Evolutionary conservation across 2,113 vertebrate species (phyloP).

Genomic region (Erpornis zantholeuca): DNA sequence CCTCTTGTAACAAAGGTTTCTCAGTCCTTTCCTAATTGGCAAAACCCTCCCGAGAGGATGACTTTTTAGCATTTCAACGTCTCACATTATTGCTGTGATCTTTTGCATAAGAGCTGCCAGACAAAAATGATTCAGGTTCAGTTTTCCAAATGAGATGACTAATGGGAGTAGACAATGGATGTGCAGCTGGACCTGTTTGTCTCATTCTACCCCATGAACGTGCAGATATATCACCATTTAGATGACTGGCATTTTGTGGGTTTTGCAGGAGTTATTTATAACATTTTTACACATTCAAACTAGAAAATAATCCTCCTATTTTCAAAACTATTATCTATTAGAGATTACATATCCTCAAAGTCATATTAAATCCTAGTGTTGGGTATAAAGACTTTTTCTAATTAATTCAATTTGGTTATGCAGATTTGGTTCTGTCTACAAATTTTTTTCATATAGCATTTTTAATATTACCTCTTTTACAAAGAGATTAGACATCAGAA

Average conservation of each 20-base stretch:
- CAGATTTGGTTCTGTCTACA: conserved; percentile 57
- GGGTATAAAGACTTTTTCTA: conserved; percentile 56
- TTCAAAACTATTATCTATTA: conserved; percentile 62
- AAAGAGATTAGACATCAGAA: conserved; percentile 26
- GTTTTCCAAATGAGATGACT: conserved; percentile 57
- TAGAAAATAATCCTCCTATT: conserved; percentile 61
- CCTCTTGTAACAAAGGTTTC: conserved; percentile 23
- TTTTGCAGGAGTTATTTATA: conserved; percentile 47
- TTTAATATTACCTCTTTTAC: background rate
- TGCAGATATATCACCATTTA: conserved; percentile 23
- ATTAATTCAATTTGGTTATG: conserved; percentile 74
- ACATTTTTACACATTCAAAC: conserved; percentile 51
- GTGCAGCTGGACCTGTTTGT: conserved; percentile 15
- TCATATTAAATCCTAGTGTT: conserved; percentile 52
- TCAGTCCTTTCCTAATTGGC: conserved; percentile 60
- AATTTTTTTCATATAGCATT: conserved; percentile 9
- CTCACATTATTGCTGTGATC: conserved; percentile 53
- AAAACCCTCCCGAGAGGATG: conserved; percentile 53
- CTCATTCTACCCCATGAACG: conserved; percentile 8
- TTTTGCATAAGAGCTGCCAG: conserved; percentile 30
- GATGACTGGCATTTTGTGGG: conserved; percentile 38
- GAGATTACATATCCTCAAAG: conserved; percentile 64
- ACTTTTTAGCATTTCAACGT: conserved; percentile 60
- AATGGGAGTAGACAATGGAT: conserved; percentile 29
- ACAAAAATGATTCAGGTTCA: conserved; percentile 36